Percentiles rank a stretch among this genome's conserved stretches.
Conservation (phyloP, 1,140 invertebrate species). For the Hyles vespertilio region DNA sequence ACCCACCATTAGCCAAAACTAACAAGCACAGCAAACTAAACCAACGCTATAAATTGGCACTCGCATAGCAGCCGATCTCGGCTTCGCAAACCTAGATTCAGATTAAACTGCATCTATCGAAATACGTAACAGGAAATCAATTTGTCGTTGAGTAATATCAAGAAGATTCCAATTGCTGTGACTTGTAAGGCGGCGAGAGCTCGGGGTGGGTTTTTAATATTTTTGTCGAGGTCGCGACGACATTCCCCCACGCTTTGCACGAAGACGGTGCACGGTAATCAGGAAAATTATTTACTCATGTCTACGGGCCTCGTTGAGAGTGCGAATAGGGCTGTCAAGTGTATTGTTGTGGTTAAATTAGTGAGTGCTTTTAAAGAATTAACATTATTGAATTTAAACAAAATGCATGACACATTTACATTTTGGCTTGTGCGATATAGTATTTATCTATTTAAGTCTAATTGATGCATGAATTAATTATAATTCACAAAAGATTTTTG, state of each 20-base stretch:
- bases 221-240: conserved; percentile 48
- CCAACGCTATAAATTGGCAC: no score
- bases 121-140: conserved; percentile 49
- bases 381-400: no score
- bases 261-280: conserved; percentile 64
- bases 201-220: conserved; percentile 51
- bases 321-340: conserved; percentile 39
- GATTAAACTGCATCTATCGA: conserved; percentile 31
- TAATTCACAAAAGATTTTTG: no score
- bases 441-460: no score
- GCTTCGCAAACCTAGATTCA: conserved; percentile 11
- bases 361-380: no score
- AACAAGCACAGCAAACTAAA: no score
- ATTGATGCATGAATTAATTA: no score
- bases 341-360: not conserved
- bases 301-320: conserved; percentile 46
- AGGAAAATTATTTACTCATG: conserved; percentile 72
- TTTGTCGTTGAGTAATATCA: conserved; percentile 37
- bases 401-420: no score
- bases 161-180: conserved; percentile 34
- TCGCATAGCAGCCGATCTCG: no score
- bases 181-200: conserved; percentile 29
- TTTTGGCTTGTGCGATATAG: no score
- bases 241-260: conserved; percentile 39
- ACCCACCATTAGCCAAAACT: no score